Percentiles rank a stretch among this genome's conserved stretches.
Evolutionary conservation across 2,113 vertebrate genomes (phyloP).

Genomic region (Alligator mississippiensis): DNA sequence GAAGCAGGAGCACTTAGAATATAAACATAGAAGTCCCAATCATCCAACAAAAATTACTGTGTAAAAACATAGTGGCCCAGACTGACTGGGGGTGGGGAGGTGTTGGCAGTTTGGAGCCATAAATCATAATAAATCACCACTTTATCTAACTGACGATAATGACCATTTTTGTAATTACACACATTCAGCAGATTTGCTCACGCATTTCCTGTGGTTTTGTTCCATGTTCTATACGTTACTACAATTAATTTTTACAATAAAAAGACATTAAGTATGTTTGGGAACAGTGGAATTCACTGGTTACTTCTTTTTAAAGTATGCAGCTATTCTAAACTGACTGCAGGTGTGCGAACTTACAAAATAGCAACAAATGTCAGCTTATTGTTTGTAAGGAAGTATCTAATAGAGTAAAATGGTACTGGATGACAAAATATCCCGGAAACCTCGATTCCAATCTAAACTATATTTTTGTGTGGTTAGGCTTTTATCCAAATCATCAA

Average conservation of each 20-base stretch:
- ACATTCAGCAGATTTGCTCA: neutral
- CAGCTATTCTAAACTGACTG: neutral
- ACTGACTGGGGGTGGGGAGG: too few species aligned
- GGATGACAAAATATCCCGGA: neutral
- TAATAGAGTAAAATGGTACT: neutral
- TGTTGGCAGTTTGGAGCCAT: too few species aligned
- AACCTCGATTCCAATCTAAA: constrained; percentile 3
- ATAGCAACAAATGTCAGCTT: neutral
- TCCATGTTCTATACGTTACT: neutral
- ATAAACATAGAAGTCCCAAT: neutral
- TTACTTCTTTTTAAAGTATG: neutral
- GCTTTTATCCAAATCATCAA: neutral
- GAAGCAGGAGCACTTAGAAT: neutral
- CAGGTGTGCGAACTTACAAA: neutral
- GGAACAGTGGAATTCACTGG: neutral
- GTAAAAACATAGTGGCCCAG: neutral
- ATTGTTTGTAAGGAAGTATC: neutral
- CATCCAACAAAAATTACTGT: neutral
- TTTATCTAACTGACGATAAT: neutral
- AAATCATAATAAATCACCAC: too few species aligned
- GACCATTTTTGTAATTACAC: neutral
- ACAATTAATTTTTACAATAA: neutral
- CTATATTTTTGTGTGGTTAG: neutral
- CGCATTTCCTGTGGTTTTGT: neutral
- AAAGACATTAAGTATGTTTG: neutral